A percentile compares a stretch with the other conserved stretches of the same genome.
phyloP scores from a whole-genome alignment of 1,140 invertebrate species.

The Pogonognathellus flavescens region DNA sequence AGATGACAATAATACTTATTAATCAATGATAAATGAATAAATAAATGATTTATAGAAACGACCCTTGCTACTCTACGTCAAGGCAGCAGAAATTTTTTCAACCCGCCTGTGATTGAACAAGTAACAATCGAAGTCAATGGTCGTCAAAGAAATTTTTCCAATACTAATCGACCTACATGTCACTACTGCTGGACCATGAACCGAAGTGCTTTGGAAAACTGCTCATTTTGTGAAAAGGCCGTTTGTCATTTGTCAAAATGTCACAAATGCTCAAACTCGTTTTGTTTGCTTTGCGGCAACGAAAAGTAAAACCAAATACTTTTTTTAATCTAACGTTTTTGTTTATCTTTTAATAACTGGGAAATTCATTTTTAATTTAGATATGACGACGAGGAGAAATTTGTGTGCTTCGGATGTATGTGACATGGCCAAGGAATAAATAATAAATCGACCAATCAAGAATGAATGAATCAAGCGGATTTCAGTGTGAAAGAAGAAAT shows the following conservation, averaged over 20 bases:
- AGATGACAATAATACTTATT: too few species aligned
- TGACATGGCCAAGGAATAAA: neutral
- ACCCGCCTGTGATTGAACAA: neutral
- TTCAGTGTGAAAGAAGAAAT: too few species aligned
- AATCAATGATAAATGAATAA: too few species aligned
- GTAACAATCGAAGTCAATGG: neutral
- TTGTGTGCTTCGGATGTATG: constrained; percentile 36
- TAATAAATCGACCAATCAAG: too few species aligned
- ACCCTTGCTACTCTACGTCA: constrained; percentile 15
- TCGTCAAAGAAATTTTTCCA: constrained; percentile 9
- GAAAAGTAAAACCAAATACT: neutral
- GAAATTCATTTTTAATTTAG: neutral
- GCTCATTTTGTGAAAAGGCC: constrained; percentile 56
- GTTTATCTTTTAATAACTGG: neutral
- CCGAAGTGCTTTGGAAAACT: constrained; percentile 44
- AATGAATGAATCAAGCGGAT: too few species aligned
- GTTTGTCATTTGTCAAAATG: constrained; percentile 54
- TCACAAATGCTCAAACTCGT: neutral
- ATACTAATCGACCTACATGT: neutral
- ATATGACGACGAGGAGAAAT: neutral
- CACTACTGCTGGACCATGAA: constrained; percentile 43
- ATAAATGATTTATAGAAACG: neutral
- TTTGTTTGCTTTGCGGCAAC: neutral
- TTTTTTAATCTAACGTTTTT: neutral
- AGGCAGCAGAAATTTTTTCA: neutral